phyloP scores from a whole-genome alignment of 2,888 invertebrate genomes.

The Platerodrilus igneus region DNA sequence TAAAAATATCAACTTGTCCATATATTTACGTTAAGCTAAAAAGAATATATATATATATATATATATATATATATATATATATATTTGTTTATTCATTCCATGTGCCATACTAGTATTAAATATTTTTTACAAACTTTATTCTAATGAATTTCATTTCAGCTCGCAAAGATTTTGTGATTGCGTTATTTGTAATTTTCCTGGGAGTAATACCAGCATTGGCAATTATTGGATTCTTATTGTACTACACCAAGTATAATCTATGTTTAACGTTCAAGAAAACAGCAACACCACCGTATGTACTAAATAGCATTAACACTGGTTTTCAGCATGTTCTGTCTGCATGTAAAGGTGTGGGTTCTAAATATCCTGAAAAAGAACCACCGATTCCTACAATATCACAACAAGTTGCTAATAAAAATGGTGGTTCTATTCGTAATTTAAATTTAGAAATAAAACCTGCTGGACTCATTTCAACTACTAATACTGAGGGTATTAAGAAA shows the following conservation, averaged over 20 bases:
- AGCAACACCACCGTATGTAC: slow-evolving; percentile 53
- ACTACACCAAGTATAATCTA: slow-evolving; percentile 70
- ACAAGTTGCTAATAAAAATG: slow-evolving; percentile 27
- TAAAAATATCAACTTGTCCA: too few species aligned
- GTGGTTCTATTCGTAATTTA: slow-evolving; percentile 26
- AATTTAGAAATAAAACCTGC: slow-evolving; percentile 56
- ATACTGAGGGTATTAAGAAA: slow-evolving; percentile 52
- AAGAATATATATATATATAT: too few species aligned
- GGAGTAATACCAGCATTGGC: slow-evolving; percentile 74
- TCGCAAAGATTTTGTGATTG: slow-evolving; percentile 70
- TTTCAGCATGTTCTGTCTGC: slow-evolving; percentile 40
- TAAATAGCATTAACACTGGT: slow-evolving; percentile 34
- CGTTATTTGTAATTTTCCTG: slow-evolving; percentile 83
- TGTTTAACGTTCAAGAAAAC: slow-evolving; percentile 52
- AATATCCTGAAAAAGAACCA: slow-evolving; percentile 12
- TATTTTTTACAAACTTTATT: background rate
- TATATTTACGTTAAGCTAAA: too few species aligned
- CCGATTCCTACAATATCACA: slow-evolving; percentile 33
- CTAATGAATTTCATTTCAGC: slow-evolving; percentile 53
- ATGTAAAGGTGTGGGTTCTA: slow-evolving; percentile 40
- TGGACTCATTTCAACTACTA: slow-evolving; percentile 63
- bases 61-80: too few species aligned
- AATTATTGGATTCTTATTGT: slow-evolving; percentile 62
- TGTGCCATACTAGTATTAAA: too few species aligned
- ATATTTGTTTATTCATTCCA: too few species aligned